Conservation (phyloP, 2,113 vertebrate genomes). For the Haemorhous mexicanus region DNA sequence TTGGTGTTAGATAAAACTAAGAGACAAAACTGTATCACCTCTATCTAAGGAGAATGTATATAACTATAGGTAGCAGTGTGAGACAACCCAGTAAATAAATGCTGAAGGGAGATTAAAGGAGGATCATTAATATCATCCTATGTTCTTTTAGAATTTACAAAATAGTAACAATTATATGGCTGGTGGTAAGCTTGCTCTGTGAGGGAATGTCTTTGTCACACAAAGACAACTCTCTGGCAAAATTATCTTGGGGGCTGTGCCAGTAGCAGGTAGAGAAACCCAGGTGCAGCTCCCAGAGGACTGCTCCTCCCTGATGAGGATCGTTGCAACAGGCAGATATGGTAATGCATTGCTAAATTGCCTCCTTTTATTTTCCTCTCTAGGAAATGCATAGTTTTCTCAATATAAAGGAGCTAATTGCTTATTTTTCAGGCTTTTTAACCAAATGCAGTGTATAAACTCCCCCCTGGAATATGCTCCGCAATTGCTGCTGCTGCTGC, state of each 20-base stretch:
- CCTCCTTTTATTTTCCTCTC: neutral
- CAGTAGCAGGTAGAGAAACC: neutral
- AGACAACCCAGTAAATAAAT: neutral
- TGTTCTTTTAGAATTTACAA: neutral
- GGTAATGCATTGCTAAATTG: neutral
- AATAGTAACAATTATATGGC: neutral
- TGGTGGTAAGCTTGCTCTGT: neutral
- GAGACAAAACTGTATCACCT: neutral
- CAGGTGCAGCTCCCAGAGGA: neutral
- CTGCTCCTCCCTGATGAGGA: neutral
- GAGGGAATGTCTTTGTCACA: neutral
- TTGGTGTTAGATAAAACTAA: neutral
- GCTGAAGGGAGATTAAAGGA: neutral
- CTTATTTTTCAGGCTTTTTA: slow-evolving; percentile 6
- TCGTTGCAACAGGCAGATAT: neutral
- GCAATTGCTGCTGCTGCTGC: neutral
- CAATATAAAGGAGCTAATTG: neutral
- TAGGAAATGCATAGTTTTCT: neutral
- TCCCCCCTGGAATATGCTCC: neutral
- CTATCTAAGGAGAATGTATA: neutral
- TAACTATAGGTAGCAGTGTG: neutral
- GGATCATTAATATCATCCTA: neutral
- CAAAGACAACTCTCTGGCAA: neutral
- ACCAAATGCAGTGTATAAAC: neutral
- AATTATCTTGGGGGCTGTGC: neutral